phyloP scores from a whole-genome alignment of 92 coral and sea anemone species.

The Anthopleura xanthogrammica region DNA sequence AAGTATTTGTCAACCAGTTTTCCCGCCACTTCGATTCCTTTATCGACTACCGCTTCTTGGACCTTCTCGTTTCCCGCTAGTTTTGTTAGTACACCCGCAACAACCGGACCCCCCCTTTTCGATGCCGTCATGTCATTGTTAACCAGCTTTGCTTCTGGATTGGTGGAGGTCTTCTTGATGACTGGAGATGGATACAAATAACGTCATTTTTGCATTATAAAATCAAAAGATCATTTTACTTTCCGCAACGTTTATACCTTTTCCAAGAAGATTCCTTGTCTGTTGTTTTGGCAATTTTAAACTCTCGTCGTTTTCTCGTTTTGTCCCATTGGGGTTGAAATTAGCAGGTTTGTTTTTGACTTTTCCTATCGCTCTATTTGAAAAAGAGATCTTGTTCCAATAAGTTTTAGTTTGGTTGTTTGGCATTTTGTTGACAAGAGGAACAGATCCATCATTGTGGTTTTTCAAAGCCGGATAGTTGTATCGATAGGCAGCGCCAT shows the following conservation, averaged over 20 bases:
- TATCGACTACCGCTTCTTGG: constrained; percentile 44
- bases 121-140: neutral
- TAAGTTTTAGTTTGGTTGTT: neutral
- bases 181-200: neutral
- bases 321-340: neutral
- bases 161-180: neutral
- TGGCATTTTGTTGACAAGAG: neutral
- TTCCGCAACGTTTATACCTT: neutral
- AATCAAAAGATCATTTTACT: neutral
- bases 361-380: neutral
- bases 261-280: neutral
- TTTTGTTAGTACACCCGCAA: neutral
- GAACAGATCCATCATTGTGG: neutral
- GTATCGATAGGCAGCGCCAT: too few relatives aligned
- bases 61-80: constrained; percentile 24
- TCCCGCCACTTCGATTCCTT: constrained; percentile 57
- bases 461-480: too few relatives aligned
- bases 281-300: neutral
- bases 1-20: constrained; percentile 48
- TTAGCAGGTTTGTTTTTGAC: neutral
- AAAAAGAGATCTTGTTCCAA: neutral
- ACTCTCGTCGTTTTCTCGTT: neutral
- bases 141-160: neutral
- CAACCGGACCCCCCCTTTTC: constrained; percentile 5
- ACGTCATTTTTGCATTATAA: too few relatives aligned